Percentiles rank a stretch among this genome's conserved stretches.
These are phyloP conservation scores for Pipa parva DNA, from an alignment of 2,113 vertebrate genomes.

Conservation along the genomic window DNA sequence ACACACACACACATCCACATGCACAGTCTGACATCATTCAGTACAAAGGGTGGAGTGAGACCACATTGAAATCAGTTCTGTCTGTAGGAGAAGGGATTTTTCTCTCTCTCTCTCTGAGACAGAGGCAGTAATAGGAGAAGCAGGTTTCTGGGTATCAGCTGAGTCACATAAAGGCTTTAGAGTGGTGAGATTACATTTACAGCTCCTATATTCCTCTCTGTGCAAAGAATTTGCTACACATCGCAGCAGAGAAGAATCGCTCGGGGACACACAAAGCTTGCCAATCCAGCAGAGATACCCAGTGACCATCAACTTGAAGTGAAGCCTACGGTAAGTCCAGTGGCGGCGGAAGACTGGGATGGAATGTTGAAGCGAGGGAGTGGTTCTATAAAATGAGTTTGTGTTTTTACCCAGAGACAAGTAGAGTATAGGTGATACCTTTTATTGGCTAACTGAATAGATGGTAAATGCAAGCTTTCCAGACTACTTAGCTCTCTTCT, in stretches of 20 bases:
- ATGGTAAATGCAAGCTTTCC: no score
- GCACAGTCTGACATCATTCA: slow-evolving; percentile 37
- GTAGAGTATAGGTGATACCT: no score
- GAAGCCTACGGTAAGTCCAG: slow-evolving; percentile 30
- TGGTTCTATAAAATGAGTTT: no score
- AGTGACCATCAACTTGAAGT: not conserved
- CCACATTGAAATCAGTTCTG: slow-evolving; percentile 32
- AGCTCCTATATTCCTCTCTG: not conserved
- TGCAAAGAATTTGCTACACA: not conserved
- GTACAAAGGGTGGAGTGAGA: slow-evolving; percentile 40
- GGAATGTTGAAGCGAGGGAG: no score
- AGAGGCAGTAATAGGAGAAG: slow-evolving; percentile 7
- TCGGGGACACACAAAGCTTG: not conserved
- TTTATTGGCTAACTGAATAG: no score
- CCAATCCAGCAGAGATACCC: not conserved
- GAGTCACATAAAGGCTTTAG: slow-evolving; percentile 4
- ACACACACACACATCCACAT: slow-evolving; percentile 19
- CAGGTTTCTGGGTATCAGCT: slow-evolving; percentile 13
- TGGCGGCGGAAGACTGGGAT: no score
- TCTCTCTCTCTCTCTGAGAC: slow-evolving; percentile 1
- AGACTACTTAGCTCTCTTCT: no score
- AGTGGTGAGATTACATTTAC: not conserved
- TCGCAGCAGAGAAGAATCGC: not conserved
- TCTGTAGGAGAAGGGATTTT: slow-evolving; percentile 39
- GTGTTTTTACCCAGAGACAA: no score